Evolutionary conservation across 2,797 vertebrate species (phyloP).

Genomic region (Acanthurus lineatus): DNA sequence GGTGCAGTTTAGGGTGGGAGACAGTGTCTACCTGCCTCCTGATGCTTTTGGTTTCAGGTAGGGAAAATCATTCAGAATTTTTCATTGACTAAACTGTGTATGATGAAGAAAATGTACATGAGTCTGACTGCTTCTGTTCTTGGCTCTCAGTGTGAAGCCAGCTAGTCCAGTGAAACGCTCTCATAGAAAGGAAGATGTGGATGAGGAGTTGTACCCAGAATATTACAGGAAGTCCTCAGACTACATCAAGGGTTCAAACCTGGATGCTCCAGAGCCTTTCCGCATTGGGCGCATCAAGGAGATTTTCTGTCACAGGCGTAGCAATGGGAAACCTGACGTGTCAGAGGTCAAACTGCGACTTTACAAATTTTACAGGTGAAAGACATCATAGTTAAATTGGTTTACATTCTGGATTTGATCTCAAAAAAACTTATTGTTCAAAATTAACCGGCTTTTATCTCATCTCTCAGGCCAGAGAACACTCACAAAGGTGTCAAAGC

Average conservation of each 20-base stretch:
- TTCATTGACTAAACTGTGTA: neutral
- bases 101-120: neutral
- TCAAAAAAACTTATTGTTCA: neutral
- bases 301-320: constrained; percentile 91
- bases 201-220: constrained; percentile 95
- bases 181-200: constrained; percentile 92
- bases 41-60: constrained; percentile 93
- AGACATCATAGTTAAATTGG: accelerated
- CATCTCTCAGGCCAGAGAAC: constrained; percentile 91
- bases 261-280: constrained; percentile 93
- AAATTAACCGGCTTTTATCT: neutral
- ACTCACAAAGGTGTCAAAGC: constrained; percentile 93
- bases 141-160: constrained; percentile 86
- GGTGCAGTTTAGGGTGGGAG: constrained; percentile 89
- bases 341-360: constrained; percentile 91
- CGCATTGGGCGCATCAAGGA: constrained; percentile 93
- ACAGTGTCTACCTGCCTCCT: constrained; percentile 90
- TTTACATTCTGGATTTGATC: neutral
- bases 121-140: neutral
- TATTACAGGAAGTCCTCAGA: constrained; percentile 97
- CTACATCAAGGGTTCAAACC: constrained; percentile 98
- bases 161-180: constrained; percentile 92
- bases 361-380: constrained; percentile 95
- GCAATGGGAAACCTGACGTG: constrained; percentile 88
- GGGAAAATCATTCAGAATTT: neutral